Base-by-base conservation (phyloP, 2,113 vertebrate genomes). In the Equus quagga region DNA sequence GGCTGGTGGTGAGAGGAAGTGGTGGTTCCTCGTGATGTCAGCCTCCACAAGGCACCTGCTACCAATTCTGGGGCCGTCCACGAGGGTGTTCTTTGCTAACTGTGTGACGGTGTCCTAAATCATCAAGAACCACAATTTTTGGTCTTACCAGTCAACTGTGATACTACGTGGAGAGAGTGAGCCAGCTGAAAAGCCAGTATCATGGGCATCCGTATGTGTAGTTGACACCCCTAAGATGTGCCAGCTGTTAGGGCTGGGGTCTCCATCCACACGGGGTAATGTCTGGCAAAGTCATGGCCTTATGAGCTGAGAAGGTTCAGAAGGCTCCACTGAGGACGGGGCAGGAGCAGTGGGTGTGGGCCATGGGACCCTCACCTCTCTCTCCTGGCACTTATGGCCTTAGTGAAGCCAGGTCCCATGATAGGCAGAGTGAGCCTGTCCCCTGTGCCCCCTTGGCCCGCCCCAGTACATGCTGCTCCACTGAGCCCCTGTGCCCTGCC, bases 391-490 rank as follows among this genome's bases (percentile, higher is more conserved):
- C 13, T 60, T 11, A 17, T 54, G 56, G 85, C 79, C 28, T 7
- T 0, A 0, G 28, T 0, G 2, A 75, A 81, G 54, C 60, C 75
- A 36, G 65, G 54, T 14, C 15, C 44, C 41, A 0, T 1, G 19
- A 14, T 1, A 64, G 76, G 64, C 73, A 54, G 21, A 75, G 15
- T 6, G 33, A 76, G 46, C 65, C 56, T 26, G 80, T 54, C 70
- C 65, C 51, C 33, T 2, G 24, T 17, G 41, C 41, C 54, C 83
- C 80, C 56, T 24, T 8, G 36, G 4, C 64, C 56, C 31, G 36
- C 33, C 44, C 10, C 15, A 0, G 46, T 31, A 28, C 3, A 2
- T 10, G 2, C 1, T 0, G 0, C 3, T 1, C 49, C 72, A 28
- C 1, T 49, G 64, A 96, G 41, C 26, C 0, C 19, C 91, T 79